Percentiles rank a stretch among this genome's conserved stretches.
Conservation (phyloP, 2,113 vertebrate species). For the Tonatia bakeri region DNA sequence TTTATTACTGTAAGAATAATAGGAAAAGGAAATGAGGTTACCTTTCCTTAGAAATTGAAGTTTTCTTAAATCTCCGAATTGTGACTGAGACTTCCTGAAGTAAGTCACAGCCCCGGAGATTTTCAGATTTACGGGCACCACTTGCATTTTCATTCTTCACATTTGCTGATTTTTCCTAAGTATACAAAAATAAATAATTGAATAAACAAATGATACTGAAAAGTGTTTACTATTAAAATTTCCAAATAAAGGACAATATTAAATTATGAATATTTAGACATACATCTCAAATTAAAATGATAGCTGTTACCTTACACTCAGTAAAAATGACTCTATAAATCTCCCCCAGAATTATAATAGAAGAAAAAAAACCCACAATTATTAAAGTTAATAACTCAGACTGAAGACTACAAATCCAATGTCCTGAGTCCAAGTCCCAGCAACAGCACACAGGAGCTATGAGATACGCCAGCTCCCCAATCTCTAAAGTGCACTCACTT, state of each 20-base stretch:
- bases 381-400: slow-evolving; percentile 7
- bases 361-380: neutral
- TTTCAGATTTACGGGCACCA: slow-evolving; percentile 93
- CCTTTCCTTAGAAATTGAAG: slow-evolving; percentile 96
- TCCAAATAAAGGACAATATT: neutral
- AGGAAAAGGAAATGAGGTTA: slow-evolving; percentile 61
- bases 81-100: slow-evolving; percentile 98
- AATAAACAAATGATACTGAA: slow-evolving; percentile 29
- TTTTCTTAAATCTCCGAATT: slow-evolving; percentile 98
- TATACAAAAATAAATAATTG: neutral
- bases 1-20: neutral
- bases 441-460: neutral
- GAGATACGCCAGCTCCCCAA: neutral
- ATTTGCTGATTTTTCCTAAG: slow-evolving; percentile 91
- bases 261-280: neutral
- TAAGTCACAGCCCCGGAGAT: slow-evolving; percentile 93
- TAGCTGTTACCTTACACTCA: neutral
- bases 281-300: neutral
- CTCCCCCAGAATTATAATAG: neutral
- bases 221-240: neutral
- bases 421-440: neutral
- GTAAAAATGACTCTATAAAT: neutral
- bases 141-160: slow-evolving; percentile 87
- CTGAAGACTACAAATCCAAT: slow-evolving; percentile 2
- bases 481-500: neutral